Conservation (phyloP, 2,797 vertebrate species). For the Lithobates sylvaticus region DNA sequence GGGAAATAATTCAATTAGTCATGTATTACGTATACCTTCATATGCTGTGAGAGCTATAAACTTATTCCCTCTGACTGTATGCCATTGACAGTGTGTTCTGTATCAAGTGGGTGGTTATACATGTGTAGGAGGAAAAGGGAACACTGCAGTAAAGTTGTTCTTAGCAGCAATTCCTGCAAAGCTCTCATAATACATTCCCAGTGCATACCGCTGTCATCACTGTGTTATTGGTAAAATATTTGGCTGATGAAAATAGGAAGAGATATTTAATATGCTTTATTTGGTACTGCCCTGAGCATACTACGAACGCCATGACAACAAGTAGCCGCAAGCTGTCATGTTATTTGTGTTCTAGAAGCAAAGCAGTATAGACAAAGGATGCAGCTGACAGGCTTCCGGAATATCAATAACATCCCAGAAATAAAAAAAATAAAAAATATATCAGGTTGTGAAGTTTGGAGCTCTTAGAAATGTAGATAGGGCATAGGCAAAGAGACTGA, state of each 20-base stretch:
- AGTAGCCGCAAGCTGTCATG: slow-evolving; percentile 71
- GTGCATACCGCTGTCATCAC: slow-evolving; percentile 64
- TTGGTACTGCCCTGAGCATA: slow-evolving; percentile 71
- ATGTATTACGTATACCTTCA: not conserved
- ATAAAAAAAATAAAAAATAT: slow-evolving; percentile 58
- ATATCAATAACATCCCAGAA: slow-evolving; percentile 66
- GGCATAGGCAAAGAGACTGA: slow-evolving; percentile 30
- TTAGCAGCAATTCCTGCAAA: slow-evolving; percentile 21
- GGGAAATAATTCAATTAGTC: not conserved
- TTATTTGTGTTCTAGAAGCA: slow-evolving; percentile 71
- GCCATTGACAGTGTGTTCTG: slow-evolving; percentile 22
- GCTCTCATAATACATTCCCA: slow-evolving; percentile 38
- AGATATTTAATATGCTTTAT: slow-evolving; percentile 72
- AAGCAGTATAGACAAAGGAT: slow-evolving; percentile 69
- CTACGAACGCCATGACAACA: slow-evolving; percentile 70
- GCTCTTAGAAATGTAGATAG: slow-evolving; percentile 28
- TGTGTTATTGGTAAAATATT: slow-evolving; percentile 72
- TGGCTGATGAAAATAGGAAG: slow-evolving; percentile 71
- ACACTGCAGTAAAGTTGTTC: slow-evolving; percentile 65
- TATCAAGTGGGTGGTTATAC: slow-evolving; percentile 60
- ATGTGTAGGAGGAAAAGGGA: slow-evolving; percentile 57
- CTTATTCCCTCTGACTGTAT: slow-evolving; percentile 16
- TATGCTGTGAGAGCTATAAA: not conserved
- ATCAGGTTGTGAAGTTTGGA: slow-evolving; percentile 57
- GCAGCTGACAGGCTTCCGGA: slow-evolving; percentile 70